phyloP scores from a whole-genome alignment of 2,797 vertebrate genomes.

The Spinibarbus caldwelli region DNA sequence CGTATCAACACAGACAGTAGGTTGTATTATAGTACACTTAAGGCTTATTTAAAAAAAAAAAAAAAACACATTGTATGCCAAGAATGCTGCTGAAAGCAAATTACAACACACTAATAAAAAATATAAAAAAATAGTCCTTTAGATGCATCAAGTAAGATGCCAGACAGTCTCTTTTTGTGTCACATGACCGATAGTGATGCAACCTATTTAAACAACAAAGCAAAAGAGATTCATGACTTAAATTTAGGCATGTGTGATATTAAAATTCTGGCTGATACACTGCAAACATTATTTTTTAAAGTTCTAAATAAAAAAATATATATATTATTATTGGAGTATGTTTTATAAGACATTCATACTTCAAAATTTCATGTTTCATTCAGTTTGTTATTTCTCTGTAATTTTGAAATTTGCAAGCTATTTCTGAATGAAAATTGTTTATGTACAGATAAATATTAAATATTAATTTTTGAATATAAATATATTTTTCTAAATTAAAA shows the following conservation, averaged over 20 bases:
- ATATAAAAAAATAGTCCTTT: neutral
- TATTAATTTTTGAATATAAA: neutral
- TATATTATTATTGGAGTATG: too few species aligned
- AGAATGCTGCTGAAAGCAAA: neutral
- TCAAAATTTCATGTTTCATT: neutral
- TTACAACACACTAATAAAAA: neutral
- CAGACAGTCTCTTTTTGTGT: neutral
- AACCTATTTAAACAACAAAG: neutral
- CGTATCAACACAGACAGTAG: neutral
- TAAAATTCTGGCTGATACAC: neutral
- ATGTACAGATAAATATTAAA: neutral
- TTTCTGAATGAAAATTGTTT: neutral
- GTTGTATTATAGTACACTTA: neutral
- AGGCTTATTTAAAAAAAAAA: neutral
- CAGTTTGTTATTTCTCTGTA: neutral
- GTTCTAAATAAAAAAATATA: neutral
- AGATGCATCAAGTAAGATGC: neutral
- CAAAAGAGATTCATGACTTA: neutral
- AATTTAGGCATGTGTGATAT: neutral
- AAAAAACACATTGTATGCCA: neutral
- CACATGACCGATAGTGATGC: neutral
- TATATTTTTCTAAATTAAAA: neutral
- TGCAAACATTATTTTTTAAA: neutral
- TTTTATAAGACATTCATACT: neutral
- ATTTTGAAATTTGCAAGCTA: neutral